Evolutionary conservation across 2,113 vertebrate genomes (phyloP).

Genomic region (Pseudorectes ferrugineus): DNA sequence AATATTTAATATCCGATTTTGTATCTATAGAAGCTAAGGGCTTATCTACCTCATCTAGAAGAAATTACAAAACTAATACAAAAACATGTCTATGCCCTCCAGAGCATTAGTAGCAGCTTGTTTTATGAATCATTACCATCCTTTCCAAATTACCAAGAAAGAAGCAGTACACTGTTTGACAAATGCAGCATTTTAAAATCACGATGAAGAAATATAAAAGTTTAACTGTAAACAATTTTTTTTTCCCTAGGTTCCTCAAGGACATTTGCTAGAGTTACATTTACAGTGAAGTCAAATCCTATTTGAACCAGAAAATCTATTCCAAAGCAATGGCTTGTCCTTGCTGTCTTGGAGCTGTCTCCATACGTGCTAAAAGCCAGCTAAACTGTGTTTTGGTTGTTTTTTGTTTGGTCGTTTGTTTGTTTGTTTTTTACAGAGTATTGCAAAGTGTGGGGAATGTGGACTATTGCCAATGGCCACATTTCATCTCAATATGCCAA

Average conservation of each 20-base stretch:
- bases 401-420: background rate
- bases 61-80: background rate
- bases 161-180: background rate
- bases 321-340: background rate
- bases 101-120: background rate
- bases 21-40: background rate
- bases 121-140: background rate
- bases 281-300: background rate
- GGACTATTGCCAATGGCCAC: background rate
- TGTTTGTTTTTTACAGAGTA: background rate
- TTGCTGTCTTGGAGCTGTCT: background rate
- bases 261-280: background rate
- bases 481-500: slow-evolving; percentile 13
- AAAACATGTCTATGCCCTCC: background rate
- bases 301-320: background rate
- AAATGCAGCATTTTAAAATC: background rate
- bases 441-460: background rate
- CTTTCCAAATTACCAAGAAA: background rate
- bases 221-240: background rate
- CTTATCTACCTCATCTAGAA: background rate
- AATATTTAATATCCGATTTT: background rate
- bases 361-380: background rate
- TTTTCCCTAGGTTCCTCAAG: background rate
- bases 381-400: background rate
- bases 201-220: background rate